Evolutionary conservation across 2,797 vertebrate species (phyloP).

Genomic region (Eutrigla gurnardus): DNA sequence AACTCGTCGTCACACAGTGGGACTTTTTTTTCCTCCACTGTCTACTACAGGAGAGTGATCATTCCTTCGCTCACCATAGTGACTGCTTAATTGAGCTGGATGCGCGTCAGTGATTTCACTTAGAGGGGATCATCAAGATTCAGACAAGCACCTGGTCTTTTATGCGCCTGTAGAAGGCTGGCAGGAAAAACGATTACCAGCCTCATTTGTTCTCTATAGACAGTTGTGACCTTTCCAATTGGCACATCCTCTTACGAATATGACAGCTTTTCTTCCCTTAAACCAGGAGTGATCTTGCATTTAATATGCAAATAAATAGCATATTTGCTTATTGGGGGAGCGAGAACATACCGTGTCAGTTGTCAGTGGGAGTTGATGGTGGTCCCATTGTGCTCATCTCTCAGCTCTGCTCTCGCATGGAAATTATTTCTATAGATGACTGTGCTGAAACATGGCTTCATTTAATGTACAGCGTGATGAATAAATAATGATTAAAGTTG

Average conservation of each 20-base stretch:
- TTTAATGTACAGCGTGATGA: slow-evolving; percentile 17
- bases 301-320: slow-evolving; percentile 78
- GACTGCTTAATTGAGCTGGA: slow-evolving; percentile 76
- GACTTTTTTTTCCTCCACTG: slow-evolving; percentile 40
- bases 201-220: slow-evolving; percentile 82
- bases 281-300: slow-evolving; percentile 74
- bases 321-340: slow-evolving; percentile 44
- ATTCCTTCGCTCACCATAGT: slow-evolving; percentile 52
- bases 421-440: slow-evolving; percentile 13
- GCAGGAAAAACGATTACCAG: slow-evolving; percentile 80
- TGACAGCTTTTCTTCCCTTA: slow-evolving; percentile 77
- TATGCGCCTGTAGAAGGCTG: slow-evolving; percentile 76
- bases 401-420: slow-evolving; percentile 8
- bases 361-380: slow-evolving; percentile 27
- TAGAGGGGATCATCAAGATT: slow-evolving; percentile 80
- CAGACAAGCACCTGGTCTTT: slow-evolving; percentile 81
- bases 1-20: slow-evolving; percentile 30
- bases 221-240: slow-evolving; percentile 84
- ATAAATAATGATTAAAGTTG: background rate
- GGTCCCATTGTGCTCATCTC: slow-evolving; percentile 21
- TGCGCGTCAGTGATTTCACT: slow-evolving; percentile 77
- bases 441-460: slow-evolving; percentile 1
- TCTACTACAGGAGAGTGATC: slow-evolving; percentile 51
- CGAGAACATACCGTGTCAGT: slow-evolving; percentile 46
- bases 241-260: slow-evolving; percentile 77